Base-by-base conservation (phyloP, 1,140 invertebrate species). In the Caenorhabditis tropicalis region DNA sequence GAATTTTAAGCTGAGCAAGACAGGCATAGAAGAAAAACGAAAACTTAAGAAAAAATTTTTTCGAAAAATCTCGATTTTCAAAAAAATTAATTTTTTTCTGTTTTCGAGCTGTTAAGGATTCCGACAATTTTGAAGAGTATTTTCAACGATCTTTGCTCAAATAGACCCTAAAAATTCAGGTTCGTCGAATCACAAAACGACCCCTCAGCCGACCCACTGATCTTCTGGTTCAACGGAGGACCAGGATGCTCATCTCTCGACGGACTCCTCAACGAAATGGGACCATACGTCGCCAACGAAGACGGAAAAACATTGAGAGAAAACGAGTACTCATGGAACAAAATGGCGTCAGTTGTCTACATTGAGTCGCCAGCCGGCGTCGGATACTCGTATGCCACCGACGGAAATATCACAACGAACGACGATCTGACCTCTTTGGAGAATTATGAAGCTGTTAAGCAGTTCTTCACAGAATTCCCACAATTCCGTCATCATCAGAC, bases 341-440 rank as follows among this genome's bases (percentile, higher is more conserved):
- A 88, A 93, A 94, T 94, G 84, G 95, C 95, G 49, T 96, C 95
- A 90, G 95, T 97, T 31, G 84, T 94, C 16, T 94, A 92, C 88
- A 87, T 94, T 46, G 93, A 94, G 87, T 91, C 93, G 4, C 93
- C 93, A 79, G 93, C 92, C 31, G 93, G 93, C 84, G 93, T 94
- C 65, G 93, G 93, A 2, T 94, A 91, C 85, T 93, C 93, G 0
- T 94, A 93, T 87, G 89, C 92, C n/a, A 87, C 88, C 29, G 91
- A 93, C 86, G 91, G 91, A 65, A 92, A 93, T 65, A 92, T 92
- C 84, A 91, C 88, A 0, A 93, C 92, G 36, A 89, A 92, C 88
- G 93, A 94, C 91, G 92, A 93, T 86, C 74, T 90, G 90, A 91
- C 88, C 39, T 91, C 92, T 1, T 27, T 87, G 19, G 91, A 93